Conservation (phyloP, 2,113 vertebrate genomes). For the Rhabdornis inornatus region DNA sequence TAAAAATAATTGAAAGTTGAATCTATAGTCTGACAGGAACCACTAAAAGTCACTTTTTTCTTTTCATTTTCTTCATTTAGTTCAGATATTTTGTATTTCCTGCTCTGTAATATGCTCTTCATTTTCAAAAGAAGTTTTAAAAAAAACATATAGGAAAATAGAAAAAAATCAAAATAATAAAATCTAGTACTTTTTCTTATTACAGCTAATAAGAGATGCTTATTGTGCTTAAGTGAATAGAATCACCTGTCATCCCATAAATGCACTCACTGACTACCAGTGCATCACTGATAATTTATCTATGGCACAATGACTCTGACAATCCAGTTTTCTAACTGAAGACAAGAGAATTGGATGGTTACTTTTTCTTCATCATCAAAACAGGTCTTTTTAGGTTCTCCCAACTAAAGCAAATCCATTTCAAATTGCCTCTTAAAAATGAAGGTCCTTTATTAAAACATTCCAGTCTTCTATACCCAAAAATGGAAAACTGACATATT, state of each 20-base stretch:
- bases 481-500: not conserved
- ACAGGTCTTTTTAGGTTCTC: not conserved
- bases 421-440: not conserved
- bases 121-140: not conserved
- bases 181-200: not conserved
- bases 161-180: not conserved
- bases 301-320: not conserved
- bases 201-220: not conserved
- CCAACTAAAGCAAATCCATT: not conserved
- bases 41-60: not conserved
- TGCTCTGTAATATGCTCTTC: not conserved
- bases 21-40: not conserved
- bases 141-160: not conserved
- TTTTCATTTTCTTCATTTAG: not conserved
- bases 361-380: not conserved
- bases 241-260: not conserved
- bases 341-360: not conserved
- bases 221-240: not conserved
- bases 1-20: not conserved
- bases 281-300: not conserved
- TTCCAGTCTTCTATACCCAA: not conserved
- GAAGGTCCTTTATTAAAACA: not conserved
- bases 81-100: not conserved
- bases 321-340: not conserved
- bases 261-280: not conserved